Conservation (phyloP, 35 echinoderm and acorn worm species). For the Lytechinus variegatus region DNA sequence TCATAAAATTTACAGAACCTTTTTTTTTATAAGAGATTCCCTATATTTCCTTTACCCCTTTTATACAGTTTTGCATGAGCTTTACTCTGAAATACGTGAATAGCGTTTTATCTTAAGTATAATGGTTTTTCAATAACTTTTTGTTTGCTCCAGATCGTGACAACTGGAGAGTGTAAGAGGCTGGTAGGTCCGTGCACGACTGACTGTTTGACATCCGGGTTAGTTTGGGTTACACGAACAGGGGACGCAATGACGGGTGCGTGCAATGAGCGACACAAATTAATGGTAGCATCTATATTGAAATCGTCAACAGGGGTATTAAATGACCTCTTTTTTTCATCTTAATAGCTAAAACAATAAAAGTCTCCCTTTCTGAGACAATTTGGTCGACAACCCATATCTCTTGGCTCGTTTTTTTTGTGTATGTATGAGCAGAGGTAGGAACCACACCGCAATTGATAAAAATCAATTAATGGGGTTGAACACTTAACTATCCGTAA, state of each 20-base stretch:
- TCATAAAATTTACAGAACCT: too few relatives aligned
- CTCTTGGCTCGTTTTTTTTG: neutral
- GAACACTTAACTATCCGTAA: neutral
- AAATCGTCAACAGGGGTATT: neutral
- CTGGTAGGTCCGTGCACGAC: neutral
- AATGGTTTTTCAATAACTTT: neutral
- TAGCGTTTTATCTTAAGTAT: neutral
- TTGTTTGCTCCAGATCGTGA: neutral
- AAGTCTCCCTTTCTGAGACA: neutral
- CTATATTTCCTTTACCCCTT: too few relatives aligned
- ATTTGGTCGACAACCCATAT: neutral
- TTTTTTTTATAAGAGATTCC: too few relatives aligned
- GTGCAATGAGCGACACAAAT: neutral
- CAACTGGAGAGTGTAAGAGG: neutral
- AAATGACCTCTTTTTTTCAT: neutral
- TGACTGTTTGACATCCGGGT: constrained; percentile 1
- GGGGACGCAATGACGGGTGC: neutral
- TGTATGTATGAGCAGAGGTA: neutral
- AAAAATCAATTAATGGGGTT: constrained; percentile 12
- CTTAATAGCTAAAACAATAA: neutral
- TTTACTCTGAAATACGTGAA: too few relatives aligned
- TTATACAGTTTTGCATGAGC: too few relatives aligned
- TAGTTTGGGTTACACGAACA: neutral
- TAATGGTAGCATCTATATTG: neutral
- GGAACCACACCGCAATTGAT: neutral